Evolutionary conservation across 1,140 invertebrate genomes (phyloP), one percentile per base, ranked within the genome.

Genomic region (Zaprionus camerounensis): DNA sequence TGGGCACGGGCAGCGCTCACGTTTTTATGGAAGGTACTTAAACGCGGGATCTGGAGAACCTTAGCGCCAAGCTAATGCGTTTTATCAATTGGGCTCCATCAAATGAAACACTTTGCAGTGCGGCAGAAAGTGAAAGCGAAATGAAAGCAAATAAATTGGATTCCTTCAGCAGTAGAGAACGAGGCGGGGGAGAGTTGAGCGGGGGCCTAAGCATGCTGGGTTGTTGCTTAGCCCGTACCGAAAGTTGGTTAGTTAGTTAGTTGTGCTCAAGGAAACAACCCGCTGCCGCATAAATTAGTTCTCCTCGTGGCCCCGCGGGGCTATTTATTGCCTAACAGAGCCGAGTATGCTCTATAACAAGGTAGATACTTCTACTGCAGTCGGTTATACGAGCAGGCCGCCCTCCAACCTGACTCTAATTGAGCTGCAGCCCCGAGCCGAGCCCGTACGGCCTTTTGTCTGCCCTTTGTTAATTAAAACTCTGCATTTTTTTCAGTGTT

Each of bases 31-130:
- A 70, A 24, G 76, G 53, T 68, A 78, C 62, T 74, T 77, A 77
- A 51, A 66, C 49, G 56, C 13, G 49, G 55, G 28, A 34, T 31
- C 65, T 46, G 46, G 78, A 69, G 38, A 90, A 88, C 75, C 81
- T 88, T 78, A 80, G 85, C 79, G 67, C 59, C 76, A 72, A 80
- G 81, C 80, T 90, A 90, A 90, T 90, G 85, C 82, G 79, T 85
- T 90, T 90, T 90, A 90, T 90, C 85, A 90, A 88, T 88, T 90
- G 85, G 79, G 78, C 84, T 88, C 76, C 85, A 88, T 88, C 85
- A 90, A 85, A 90, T 85, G 80, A 84, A 88, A 88, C 78, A 88
- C 84, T 88, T 88, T 88, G 74, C 71, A 75, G 38, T 22, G 63
- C 22, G 26, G 26, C 24, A 20, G 26, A 56, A 71, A 53, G 17